Evolutionary conservation across 2,888 invertebrate genomes (phyloP).

Genomic region (Lydus trimaculatus): DNA sequence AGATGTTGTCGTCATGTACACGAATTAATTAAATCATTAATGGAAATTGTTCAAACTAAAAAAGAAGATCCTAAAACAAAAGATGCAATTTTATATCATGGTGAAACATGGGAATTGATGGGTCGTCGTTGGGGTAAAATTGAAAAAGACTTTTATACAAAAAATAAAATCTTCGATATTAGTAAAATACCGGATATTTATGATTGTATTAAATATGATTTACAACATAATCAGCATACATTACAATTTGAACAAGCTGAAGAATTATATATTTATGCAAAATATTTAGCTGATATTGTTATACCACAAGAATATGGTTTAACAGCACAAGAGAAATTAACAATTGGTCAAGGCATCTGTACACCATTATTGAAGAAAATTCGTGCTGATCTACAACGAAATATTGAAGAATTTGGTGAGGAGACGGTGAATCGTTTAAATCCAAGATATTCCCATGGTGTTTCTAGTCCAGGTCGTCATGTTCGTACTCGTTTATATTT

Average conservation of each 20-base stretch:
- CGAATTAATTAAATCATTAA: conserved; percentile 82
- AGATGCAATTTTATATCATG: conserved; percentile 94
- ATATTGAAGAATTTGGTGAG: conserved; percentile 88
- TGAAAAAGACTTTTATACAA: conserved; percentile 96
- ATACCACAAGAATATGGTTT: conserved; percentile 99
- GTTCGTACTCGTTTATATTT: conserved; percentile 99
- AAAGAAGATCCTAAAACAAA: conserved; percentile 90
- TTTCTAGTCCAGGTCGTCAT: conserved; percentile 97
- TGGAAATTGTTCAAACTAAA: conserved; percentile 84
- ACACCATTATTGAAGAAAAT: conserved; percentile 96
- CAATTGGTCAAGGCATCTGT: conserved; percentile 97
- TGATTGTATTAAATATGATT: conserved; percentile 98
- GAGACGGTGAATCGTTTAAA: conserved; percentile 96
- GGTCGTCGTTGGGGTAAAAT: conserved; percentile 97
- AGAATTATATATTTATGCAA: conserved; percentile 93
- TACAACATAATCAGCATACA: conserved; percentile 97
- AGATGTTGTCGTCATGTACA: conserved; percentile 93
- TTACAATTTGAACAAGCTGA: conserved; percentile 92
- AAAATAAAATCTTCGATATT: conserved; percentile 93
- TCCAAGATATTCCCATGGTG: conserved; percentile 97
- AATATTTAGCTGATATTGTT: conserved; percentile 97
- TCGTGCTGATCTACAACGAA: conserved; percentile 90
- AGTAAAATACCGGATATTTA: conserved; percentile 99
- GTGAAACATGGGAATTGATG: conserved; percentile 99
- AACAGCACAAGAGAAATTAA: conserved; percentile 92